Conservation (phyloP, 2,888 invertebrate genomes). For the Nomada flava region DNA sequence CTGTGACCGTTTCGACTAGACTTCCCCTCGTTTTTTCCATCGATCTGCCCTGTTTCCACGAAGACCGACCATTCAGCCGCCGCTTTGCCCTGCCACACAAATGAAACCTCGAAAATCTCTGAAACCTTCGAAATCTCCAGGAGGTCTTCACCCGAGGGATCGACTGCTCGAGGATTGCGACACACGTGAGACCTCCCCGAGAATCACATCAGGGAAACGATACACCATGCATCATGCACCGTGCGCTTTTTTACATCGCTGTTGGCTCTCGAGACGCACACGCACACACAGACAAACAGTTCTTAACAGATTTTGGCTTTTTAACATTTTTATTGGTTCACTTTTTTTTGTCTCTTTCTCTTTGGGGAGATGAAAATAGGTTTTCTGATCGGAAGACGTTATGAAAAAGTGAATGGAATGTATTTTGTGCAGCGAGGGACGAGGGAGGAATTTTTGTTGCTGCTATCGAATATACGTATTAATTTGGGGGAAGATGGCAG, state of each 20-base stretch:
- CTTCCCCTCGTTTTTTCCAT: slow-evolving; percentile 58
- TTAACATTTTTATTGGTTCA: no score
- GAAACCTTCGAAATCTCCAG: slow-evolving; percentile 64
- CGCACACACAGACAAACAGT: no score
- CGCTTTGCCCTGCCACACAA: background rate
- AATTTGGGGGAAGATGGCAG: no score
- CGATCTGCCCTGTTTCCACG: slow-evolving; percentile 57
- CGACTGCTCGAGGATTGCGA: slow-evolving; percentile 46
- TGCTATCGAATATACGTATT: no score
- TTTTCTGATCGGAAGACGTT: no score
- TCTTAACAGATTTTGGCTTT: no score
- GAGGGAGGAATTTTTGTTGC: no score
- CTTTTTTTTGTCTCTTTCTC: no score
- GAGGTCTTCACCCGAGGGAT: slow-evolving; percentile 59
- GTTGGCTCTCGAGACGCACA: no score
- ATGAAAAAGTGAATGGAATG: no score
- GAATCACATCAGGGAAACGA: slow-evolving; percentile 38
- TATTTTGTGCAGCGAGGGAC: no score
- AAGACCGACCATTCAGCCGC: slow-evolving; percentile 42
- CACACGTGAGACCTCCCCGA: slow-evolving; percentile 67
- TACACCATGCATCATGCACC: slow-evolving; percentile 18
- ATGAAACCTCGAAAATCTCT: slow-evolving; percentile 52
- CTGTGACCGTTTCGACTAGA: slow-evolving; percentile 71
- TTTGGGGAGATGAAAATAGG: no score
- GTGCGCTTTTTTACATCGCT: background rate